Conservation (phyloP, 2,797 vertebrate genomes). For the Benthosema pterotum region DNA sequence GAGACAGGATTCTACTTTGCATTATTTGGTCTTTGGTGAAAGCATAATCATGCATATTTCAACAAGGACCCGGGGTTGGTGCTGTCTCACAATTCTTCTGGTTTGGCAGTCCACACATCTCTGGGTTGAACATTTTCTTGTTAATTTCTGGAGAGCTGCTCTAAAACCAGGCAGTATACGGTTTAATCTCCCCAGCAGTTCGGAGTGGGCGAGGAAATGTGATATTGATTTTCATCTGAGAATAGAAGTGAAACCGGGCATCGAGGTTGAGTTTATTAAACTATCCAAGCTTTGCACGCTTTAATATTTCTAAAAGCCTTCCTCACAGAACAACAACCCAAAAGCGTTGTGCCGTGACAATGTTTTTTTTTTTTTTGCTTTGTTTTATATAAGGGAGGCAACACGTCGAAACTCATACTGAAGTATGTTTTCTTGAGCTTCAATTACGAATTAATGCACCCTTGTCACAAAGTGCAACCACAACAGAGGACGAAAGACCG, state of each 20-base stretch:
- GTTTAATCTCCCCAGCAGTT: slow-evolving; percentile 51
- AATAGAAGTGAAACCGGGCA: not conserved
- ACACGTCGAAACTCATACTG: slow-evolving; percentile 27
- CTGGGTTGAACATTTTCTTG: slow-evolving; percentile 32
- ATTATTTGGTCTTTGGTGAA: slow-evolving; percentile 16
- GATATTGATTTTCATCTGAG: slow-evolving; percentile 61
- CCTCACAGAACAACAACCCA: slow-evolving; percentile 29
- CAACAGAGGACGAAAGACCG: slow-evolving; percentile 18
- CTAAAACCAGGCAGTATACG: slow-evolving; percentile 16
- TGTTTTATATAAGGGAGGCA: too few relatives aligned
- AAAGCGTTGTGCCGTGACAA: slow-evolving; percentile 30
- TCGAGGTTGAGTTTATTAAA: slow-evolving; percentile 44
- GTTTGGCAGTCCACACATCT: slow-evolving; percentile 30
- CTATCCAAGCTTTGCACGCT: slow-evolving; percentile 21
- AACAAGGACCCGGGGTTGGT: slow-evolving; percentile 15
- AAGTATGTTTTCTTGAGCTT: slow-evolving; percentile 30
- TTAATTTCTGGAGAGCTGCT: slow-evolving; percentile 34
- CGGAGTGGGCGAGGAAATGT: slow-evolving; percentile 36
- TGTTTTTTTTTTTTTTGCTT: slow-evolving; percentile 5
- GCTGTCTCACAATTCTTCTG: slow-evolving; percentile 21
- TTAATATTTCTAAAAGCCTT: slow-evolving; percentile 35
- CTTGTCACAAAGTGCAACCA: slow-evolving; percentile 24
- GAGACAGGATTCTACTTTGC: not conserved
- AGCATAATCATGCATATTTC: slow-evolving; percentile 30
- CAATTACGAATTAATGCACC: slow-evolving; percentile 20